These are phyloP conservation scores for Allophyes oxyacanthae DNA, from an alignment of 2,888 invertebrate species.

Conservation along the genomic window DNA sequence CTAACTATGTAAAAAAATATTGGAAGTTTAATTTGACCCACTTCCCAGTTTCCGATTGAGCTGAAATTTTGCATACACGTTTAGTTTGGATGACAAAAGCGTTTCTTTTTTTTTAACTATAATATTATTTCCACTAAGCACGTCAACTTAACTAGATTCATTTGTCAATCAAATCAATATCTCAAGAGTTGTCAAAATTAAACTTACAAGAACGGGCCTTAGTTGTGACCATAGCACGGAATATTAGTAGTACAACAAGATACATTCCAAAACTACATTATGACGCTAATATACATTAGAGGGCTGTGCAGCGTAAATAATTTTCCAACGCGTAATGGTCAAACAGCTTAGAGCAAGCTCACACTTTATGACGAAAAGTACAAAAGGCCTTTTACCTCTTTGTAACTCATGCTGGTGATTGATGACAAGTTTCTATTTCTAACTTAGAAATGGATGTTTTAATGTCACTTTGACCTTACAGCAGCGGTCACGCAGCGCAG, in stretches of 20 bases:
- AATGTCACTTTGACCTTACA: slow-evolving; percentile 47
- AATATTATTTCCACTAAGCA: too few relatives aligned
- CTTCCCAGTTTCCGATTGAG: too few relatives aligned
- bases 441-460: slow-evolving; percentile 49
- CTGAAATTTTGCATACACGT: too few relatives aligned
- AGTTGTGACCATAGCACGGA: too few relatives aligned
- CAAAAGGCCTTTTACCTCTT: slow-evolving; percentile 41
- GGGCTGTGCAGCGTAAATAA: slow-evolving; percentile 53
- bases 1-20: too few relatives aligned
- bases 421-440: slow-evolving; percentile 57
- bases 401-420: slow-evolving; percentile 58
- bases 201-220: too few relatives aligned
- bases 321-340: slow-evolving; percentile 56
- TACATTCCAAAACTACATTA: slow-evolving; percentile 22
- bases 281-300: slow-evolving; percentile 19
- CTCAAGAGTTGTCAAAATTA: background rate
- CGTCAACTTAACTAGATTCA: too few relatives aligned
- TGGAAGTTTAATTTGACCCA: too few relatives aligned
- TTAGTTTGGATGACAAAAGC: too few relatives aligned
- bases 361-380: slow-evolving; percentile 49
- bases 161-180: background rate
- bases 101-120: too few relatives aligned
- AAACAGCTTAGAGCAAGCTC: slow-evolving; percentile 51
- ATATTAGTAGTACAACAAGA: background rate
- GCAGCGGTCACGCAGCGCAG: slow-evolving; percentile 39